Evolutionary conservation across 1,140 invertebrate genomes (phyloP).

Genomic region (Drosophila bocki): DNA sequence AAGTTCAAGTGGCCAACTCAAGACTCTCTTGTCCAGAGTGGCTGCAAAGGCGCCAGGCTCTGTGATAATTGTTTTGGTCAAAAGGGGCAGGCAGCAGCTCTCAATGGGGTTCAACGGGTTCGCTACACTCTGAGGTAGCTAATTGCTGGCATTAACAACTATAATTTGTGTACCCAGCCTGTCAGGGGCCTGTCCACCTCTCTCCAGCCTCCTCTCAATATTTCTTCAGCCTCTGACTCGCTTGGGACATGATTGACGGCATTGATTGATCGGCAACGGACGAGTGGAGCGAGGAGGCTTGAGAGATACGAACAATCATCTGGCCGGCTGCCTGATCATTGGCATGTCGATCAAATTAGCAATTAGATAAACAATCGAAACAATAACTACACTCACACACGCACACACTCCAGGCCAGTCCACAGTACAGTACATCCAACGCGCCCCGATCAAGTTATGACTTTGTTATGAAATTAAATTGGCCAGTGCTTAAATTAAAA

Average conservation of each 20-base stretch:
- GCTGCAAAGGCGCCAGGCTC: conserved; percentile 31
- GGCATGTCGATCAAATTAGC: conserved; percentile 51
- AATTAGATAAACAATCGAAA: conserved; percentile 53
- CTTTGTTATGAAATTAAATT: conserved; percentile 47
- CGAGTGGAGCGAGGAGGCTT: conserved; percentile 2
- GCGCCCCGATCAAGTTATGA: conserved; percentile 26
- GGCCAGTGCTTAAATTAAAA: conserved; percentile 31
- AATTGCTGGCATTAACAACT: conserved; percentile 28
- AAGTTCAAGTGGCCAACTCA: conserved; percentile 20
- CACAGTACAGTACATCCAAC: conserved; percentile 5
- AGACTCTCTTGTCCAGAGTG: conserved; percentile 6
- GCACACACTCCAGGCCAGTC: not conserved
- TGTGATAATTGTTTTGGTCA: conserved; percentile 64
- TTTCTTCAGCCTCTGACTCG: conserved; percentile 5
- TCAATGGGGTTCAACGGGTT: conserved; percentile 14
- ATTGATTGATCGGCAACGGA: conserved; percentile 42
- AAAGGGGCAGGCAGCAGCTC: conserved; percentile 5
- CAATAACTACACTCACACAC: conserved; percentile 8
- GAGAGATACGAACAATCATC: conserved; percentile 28
- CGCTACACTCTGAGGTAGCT: conserved; percentile 14
- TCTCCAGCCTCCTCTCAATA: not conserved
- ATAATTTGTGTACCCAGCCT: conserved; percentile 4
- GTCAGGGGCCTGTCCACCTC: conserved; percentile 4
- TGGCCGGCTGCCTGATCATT: conserved; percentile 36
- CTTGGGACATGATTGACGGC: conserved; percentile 45